Percentiles rank a stretch among this genome's conserved stretches.
Evolutionary conservation across 1,140 invertebrate genomes (phyloP).

Genomic region (Lasaia peninsularis): DNA sequence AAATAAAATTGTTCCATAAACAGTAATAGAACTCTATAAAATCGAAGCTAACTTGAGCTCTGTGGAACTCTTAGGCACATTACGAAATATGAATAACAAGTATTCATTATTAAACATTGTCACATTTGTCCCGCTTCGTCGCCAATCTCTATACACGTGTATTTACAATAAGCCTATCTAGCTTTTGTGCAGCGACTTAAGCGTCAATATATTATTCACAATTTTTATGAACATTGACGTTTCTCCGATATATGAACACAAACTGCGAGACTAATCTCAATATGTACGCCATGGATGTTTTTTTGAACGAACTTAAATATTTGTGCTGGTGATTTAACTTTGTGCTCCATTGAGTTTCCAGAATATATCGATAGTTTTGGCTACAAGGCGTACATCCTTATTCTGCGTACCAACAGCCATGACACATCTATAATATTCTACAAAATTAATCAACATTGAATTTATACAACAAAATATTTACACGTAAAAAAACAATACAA

Average conservation of each 20-base stretch:
- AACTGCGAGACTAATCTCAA: not conserved
- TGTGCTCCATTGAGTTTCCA: not conserved
- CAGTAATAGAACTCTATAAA: slow-evolving; percentile 28
- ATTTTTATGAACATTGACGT: slow-evolving; percentile 27
- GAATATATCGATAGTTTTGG: slow-evolving; percentile 10
- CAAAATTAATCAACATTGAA: slow-evolving; percentile 27
- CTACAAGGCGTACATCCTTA: slow-evolving; percentile 14
- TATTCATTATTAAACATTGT: slow-evolving; percentile 29
- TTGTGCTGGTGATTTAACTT: slow-evolving; percentile 3
- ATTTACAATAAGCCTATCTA: slow-evolving; percentile 46
- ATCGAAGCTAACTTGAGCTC: slow-evolving; percentile 49
- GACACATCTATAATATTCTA: slow-evolving; percentile 20
- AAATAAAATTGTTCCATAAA: slow-evolving; percentile 33
- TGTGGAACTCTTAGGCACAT: slow-evolving; percentile 58
- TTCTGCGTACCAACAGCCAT: slow-evolving; percentile 5
- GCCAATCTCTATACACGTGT: slow-evolving; percentile 33
- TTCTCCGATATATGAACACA: slow-evolving; percentile 20
- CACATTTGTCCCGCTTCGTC: slow-evolving; percentile 47
- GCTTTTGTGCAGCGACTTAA: slow-evolving; percentile 29
- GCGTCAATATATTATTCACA: slow-evolving; percentile 24
- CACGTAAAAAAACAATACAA: slow-evolving; percentile 19
- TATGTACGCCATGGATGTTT: not conserved
- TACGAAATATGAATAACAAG: slow-evolving; percentile 39
- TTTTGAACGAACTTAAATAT: not conserved
- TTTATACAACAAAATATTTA: slow-evolving; percentile 42